Conservation (phyloP, 1,140 invertebrate genomes). For the Olivierus martensii region DNA sequence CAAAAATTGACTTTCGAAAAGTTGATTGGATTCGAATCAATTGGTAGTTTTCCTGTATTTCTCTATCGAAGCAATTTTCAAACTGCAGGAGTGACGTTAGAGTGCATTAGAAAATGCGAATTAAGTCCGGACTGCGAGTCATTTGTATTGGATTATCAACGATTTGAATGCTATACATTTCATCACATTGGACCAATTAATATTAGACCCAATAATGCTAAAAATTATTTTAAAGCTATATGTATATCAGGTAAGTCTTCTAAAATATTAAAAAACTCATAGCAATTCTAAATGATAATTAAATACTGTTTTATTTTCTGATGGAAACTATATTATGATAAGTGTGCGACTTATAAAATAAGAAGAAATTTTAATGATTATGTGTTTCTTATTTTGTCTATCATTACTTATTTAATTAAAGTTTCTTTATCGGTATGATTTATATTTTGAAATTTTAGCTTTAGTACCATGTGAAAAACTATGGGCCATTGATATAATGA, state of each 20-base stretch:
- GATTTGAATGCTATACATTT: slow-evolving; percentile 10
- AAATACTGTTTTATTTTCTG: no score
- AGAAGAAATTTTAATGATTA: no score
- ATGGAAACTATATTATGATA: no score
- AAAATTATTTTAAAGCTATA: slow-evolving; percentile 34
- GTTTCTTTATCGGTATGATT: no score
- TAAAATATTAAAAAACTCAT: no score
- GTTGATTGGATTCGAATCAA: slow-evolving; percentile 32
- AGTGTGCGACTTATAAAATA: no score
- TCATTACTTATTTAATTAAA: no score
- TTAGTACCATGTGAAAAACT: slow-evolving; percentile 11
- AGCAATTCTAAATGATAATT: no score
- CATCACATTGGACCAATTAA: slow-evolving; percentile 23
- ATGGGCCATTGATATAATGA: slow-evolving; percentile 36
- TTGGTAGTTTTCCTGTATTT: slow-evolving; percentile 24
- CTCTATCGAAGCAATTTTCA: slow-evolving; percentile 23
- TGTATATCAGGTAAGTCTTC: slow-evolving; percentile 23
- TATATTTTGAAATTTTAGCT: no score
- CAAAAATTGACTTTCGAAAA: slow-evolving; percentile 29
- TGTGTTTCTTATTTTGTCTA: no score
- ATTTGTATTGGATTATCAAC: slow-evolving; percentile 34
- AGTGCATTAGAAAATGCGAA: slow-evolving; percentile 30
- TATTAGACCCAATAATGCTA: slow-evolving; percentile 28
- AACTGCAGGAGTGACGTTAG: slow-evolving; percentile 28
- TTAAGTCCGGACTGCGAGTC: slow-evolving; percentile 28